A percentile compares a stretch with the other conserved stretches of the same genome.
phyloP scores from a whole-genome alignment of 2,797 vertebrate genomes.

The Spinibarbus caldwelli region DNA sequence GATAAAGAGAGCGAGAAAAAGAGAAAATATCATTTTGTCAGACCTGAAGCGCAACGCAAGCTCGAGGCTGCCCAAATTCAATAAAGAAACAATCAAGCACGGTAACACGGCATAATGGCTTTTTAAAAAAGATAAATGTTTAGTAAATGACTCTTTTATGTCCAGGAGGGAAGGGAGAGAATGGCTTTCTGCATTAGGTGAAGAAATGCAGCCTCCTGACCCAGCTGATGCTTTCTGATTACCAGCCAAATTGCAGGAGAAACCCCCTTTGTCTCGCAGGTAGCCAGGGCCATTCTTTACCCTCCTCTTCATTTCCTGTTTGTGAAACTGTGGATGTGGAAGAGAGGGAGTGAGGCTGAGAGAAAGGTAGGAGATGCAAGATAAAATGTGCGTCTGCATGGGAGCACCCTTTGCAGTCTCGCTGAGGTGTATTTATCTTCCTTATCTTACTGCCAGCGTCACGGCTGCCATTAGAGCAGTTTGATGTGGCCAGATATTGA shows the following conservation, averaged over 20 bases:
- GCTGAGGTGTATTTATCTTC: slow-evolving; percentile 53
- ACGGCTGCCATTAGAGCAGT: slow-evolving; percentile 44
- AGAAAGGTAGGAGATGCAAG: slow-evolving; percentile 29
- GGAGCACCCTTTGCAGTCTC: slow-evolving; percentile 32
- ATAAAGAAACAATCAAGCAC: slow-evolving; percentile 68
- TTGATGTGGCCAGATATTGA: slow-evolving; percentile 33
- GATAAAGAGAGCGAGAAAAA: slow-evolving; percentile 52
- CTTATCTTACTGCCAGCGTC: slow-evolving; percentile 45
- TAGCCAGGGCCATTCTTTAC: slow-evolving; percentile 54
- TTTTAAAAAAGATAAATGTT: slow-evolving; percentile 71
- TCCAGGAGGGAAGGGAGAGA: slow-evolving; percentile 64
- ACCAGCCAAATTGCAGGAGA: slow-evolving; percentile 63
- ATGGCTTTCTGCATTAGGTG: slow-evolving; percentile 62
- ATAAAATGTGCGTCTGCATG: slow-evolving; percentile 12
- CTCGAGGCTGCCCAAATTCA: slow-evolving; percentile 64
- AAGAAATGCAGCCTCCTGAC: slow-evolving; percentile 61
- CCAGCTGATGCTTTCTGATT: slow-evolving; percentile 65
- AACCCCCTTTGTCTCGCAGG: slow-evolving; percentile 59
- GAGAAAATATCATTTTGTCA: slow-evolving; percentile 63
- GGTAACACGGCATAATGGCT: slow-evolving; percentile 68
- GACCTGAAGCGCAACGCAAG: slow-evolving; percentile 61
- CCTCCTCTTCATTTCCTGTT: slow-evolving; percentile 34
- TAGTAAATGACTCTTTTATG: slow-evolving; percentile 67
- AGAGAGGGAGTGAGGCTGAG: slow-evolving; percentile 16
- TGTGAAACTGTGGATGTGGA: slow-evolving; percentile 42